Base-by-base conservation (phyloP, 2,888 invertebrate species). In the Embidobia sp. region DNA sequence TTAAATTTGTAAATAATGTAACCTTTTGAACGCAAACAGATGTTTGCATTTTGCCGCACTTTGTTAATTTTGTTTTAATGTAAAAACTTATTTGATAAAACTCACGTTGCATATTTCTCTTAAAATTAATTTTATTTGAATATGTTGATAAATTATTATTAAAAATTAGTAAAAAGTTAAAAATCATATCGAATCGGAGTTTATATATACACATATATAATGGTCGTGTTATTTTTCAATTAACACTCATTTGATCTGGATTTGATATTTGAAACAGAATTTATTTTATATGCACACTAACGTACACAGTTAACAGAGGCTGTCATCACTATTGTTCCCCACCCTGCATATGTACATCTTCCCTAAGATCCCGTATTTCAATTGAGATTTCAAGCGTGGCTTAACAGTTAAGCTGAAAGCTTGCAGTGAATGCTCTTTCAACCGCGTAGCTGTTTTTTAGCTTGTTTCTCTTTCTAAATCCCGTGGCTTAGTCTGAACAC, bases 391-490 rank as follows among this genome's bases (percentile, higher is more conserved):
- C 66, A 66, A 63, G 59, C 70, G 64, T 66, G 70, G 78, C 74
- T 78, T 74, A 78, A 74, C 74, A 26, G 70, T 70, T 78, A 70
- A 78, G 78, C 78, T 66, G 70, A 70, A 67, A 73, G 78, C 74
- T 74, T 59, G 74, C 66, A 75, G 59, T 61, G 61, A 70, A 75
- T 70, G 70, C 63, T 64, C 78, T 63, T 78, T 74, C 69, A 74
- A 59, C 69, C 78, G 27, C 64, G 66, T 66, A 70, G 53, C 74
- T 70, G 74, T 75, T 78, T 78, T 78, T 74, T 70, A 75, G 61
- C 74, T 78, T 74, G 74, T 72, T 75, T 75, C 78, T 74, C 70
- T 78, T 74, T 74, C 69, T 70, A 78, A 78, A 74, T 74, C 78
- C 69, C 53, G 16, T 27, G 27, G 74, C 78, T 78, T 74, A 78